phyloP scores from a whole-genome alignment of 2,113 vertebrate species.

The Periophthalmodon schlosseri region DNA sequence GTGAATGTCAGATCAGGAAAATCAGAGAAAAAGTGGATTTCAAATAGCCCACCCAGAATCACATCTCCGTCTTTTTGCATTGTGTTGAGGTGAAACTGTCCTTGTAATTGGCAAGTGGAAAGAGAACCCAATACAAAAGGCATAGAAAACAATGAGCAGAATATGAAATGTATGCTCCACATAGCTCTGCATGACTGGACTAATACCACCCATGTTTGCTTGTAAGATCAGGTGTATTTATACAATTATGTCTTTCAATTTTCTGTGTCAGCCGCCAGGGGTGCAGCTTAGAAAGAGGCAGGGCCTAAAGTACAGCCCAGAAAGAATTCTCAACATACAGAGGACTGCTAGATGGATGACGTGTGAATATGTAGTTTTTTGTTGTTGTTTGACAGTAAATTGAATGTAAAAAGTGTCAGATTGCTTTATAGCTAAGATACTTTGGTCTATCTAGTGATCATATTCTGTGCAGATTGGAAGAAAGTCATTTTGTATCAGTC shows the following conservation, averaged over 20 bases:
- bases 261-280: conserved; percentile 5
- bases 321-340: background rate
- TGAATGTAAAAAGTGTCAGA: too few species aligned
- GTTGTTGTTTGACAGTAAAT: background rate
- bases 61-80: conserved; percentile 54
- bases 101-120: conserved; percentile 34
- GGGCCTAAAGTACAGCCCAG: background rate
- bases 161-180: background rate
- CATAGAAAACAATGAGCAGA: background rate
- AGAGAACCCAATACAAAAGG: background rate
- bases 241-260: background rate
- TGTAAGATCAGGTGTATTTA: background rate
- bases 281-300: conserved; percentile 8
- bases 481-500: background rate
- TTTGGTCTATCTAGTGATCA: too few species aligned
- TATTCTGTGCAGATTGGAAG: too few species aligned
- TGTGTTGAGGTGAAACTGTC: conserved; percentile 47
- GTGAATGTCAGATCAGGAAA: conserved; percentile 46
- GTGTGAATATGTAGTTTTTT: background rate
- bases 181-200: conserved; percentile 18
- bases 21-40: conserved; percentile 30
- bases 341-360: background rate
- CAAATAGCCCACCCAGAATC: conserved; percentile 53
- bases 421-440: too few species aligned
- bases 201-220: conserved; percentile 4